A percentile compares a stretch with the other conserved stretches of the same genome.
Evolutionary conservation across 2,888 invertebrate species (phyloP).

Genomic region (Cantharis nigra): DNA sequence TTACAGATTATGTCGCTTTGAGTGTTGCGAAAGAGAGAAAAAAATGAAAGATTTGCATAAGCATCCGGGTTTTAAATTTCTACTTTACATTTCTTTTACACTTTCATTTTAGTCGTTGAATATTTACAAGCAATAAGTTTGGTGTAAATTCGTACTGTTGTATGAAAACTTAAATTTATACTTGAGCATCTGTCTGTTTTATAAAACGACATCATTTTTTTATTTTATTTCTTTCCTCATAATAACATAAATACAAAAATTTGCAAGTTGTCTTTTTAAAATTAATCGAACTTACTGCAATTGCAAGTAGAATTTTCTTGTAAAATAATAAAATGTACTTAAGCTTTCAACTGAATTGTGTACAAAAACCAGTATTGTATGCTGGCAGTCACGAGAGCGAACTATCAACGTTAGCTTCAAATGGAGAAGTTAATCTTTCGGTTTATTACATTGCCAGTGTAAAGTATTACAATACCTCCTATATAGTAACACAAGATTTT

Average conservation of each 20-base stretch:
- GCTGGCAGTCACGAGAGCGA: background rate
- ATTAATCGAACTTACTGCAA: constrained; percentile 17
- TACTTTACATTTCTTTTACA: constrained; percentile 27
- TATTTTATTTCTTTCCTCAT: background rate
- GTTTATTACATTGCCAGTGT: background rate
- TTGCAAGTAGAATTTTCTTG: background rate
- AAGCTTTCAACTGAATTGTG: background rate
- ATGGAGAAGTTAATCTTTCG: constrained; percentile 1
- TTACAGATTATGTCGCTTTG: constrained; percentile 22
- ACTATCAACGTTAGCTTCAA: background rate
- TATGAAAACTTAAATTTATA: constrained; percentile 23
- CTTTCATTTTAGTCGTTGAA: constrained; percentile 26
- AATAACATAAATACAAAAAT: constrained; percentile 4
- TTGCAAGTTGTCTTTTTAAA: constrained; percentile 13
- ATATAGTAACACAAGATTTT: background rate
- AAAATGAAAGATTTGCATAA: constrained; percentile 26
- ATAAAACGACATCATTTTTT: constrained; percentile 5
- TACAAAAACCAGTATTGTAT: background rate
- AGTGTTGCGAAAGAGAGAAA: constrained; percentile 11
- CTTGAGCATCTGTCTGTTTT: constrained; percentile 11
- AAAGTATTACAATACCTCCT: background rate
- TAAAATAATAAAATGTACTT: background rate
- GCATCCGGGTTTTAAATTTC: constrained; percentile 24
- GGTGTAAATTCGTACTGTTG: constrained; percentile 26
- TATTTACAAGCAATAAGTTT: constrained; percentile 31